Conservation (phyloP, 2,113 vertebrate genomes). For the Edolisoma coerulescens region DNA sequence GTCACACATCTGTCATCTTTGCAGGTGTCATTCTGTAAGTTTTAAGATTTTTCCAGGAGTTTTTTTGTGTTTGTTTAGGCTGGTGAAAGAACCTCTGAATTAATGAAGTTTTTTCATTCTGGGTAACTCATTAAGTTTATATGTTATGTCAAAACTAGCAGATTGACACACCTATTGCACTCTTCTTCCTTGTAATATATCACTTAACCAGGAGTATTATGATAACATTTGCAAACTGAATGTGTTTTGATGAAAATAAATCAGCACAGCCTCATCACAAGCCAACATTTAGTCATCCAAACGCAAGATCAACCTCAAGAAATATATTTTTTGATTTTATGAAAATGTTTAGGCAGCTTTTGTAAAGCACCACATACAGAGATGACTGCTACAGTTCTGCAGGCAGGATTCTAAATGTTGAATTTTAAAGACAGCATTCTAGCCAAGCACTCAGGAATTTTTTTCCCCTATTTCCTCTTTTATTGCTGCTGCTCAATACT, state of each 20-base stretch:
- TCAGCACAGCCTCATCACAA: background rate
- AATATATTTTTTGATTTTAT: conserved; percentile 18
- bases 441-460: background rate
- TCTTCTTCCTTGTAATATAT: background rate
- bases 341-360: conserved; percentile 6
- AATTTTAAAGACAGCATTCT: conserved; percentile 2
- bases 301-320: background rate
- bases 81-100: background rate
- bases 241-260: conserved; percentile 44
- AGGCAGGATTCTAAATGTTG: background rate
- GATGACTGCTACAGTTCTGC: background rate
- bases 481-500: background rate
- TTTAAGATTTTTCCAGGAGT: background rate
- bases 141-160: background rate
- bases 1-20: background rate
- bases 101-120: background rate
- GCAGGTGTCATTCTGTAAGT: background rate
- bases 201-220: background rate
- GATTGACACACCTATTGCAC: background rate
- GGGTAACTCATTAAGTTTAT: background rate
- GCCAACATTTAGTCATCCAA: background rate
- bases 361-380: background rate
- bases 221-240: background rate
- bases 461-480: background rate
- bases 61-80: background rate